Evolutionary conservation across 2,888 invertebrate genomes (phyloP).

Genomic region (Nomada ferruginata): DNA sequence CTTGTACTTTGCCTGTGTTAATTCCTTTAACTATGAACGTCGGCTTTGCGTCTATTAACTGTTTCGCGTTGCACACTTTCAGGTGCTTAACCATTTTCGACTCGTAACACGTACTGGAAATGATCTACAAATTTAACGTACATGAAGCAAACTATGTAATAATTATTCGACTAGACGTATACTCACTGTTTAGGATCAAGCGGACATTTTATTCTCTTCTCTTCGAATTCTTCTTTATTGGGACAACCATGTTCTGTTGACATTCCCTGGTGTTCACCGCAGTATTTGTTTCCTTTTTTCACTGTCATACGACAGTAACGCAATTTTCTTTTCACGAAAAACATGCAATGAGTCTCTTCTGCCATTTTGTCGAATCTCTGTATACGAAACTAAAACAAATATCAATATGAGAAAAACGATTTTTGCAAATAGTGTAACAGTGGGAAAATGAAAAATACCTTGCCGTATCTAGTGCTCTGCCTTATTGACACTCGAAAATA

Average conservation of each 20-base stretch:
- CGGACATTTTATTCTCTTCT: conserved; percentile 88
- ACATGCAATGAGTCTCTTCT: conserved; percentile 73
- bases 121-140: conserved; percentile 52
- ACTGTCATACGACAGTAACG: conserved; percentile 91
- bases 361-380: conserved; percentile 13
- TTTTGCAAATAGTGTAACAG: no score
- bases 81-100: conserved; percentile 89
- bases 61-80: conserved; percentile 89
- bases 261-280: conserved; percentile 87
- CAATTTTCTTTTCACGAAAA: conserved; percentile 89
- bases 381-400: neutral
- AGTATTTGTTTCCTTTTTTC: conserved; percentile 88
- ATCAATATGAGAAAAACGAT: no score
- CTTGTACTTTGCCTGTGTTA: conserved; percentile 82
- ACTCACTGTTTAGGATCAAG: conserved; percentile 90
- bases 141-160: neutral
- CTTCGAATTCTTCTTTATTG: conserved; percentile 45
- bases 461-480: no score
- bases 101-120: conserved; percentile 88
- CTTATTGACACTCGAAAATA: no score
- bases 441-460: no score
- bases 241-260: neutral
- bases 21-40: conserved; percentile 86
- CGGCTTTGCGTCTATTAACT: conserved; percentile 83
- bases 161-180: neutral